Evolutionary conservation across 2,888 invertebrate genomes (phyloP), one percentile per base, ranked within the genome.

Genomic region (Agonopterix subpropinquella): DNA sequence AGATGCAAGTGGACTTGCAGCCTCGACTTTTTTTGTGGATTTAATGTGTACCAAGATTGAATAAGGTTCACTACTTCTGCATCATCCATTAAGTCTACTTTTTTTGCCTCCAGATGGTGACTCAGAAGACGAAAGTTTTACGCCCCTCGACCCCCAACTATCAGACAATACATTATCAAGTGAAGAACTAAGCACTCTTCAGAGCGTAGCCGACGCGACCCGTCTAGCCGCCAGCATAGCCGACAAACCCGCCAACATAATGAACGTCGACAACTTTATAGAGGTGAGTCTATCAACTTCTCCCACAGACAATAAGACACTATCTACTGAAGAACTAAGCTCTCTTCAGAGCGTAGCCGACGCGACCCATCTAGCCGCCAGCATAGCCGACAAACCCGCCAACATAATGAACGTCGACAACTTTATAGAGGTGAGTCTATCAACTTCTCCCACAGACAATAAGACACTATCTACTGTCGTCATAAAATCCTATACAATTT

Each of bases 301-400:
- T n/a, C n/a, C n/a, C n/a, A n/a, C 59, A 7, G 74, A 77, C 49
- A 65, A 58, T 15, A 68, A n/a, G n/a, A n/a, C 70, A 0, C 61
- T 92, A 10, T 80, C 86, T 0, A 59, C 70, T 0, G 89, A 89
- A 5, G 92, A 93, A 53, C 56, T 92, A 9, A 57, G 70, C 36
- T 85, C 89, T 0, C 66, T 94, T 15, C 90, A 91, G 48, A 84
- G 90, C 45, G 89, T 91, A 0, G 90, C 91, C 0, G 87, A 89
- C 55, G 91, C 91, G 1, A 91, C 96, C 10, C 89, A 96, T 4
- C 82, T 94, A 28, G 92, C 96, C 0, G 96, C 96, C 0, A 90
- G 91, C 58, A 94, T 97, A 59, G 95, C 96, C 0, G 97, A 97
- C 77, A 93, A 91, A 10, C 97, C 97, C 0, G 94, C 95, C 71